Conservation (phyloP, 2,797 vertebrate species). For the Triplophysa bombifrons region DNA sequence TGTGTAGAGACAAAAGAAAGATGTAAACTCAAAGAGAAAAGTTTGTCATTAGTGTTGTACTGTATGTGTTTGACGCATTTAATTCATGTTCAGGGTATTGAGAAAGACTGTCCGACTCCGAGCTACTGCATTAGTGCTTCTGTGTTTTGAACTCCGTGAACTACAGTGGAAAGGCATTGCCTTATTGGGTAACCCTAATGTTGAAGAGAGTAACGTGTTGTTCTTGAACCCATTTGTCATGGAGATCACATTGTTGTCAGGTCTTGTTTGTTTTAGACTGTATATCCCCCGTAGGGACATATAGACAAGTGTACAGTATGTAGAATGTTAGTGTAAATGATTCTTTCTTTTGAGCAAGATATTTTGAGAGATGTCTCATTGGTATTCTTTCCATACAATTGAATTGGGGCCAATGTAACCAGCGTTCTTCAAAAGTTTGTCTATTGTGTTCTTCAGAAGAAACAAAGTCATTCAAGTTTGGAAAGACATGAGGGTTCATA, state of each 20-base stretch:
- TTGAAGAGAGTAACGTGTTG: background rate
- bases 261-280: background rate
- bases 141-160: constrained; percentile 8
- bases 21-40: too few relatives aligned
- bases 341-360: background rate
- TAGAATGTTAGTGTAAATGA: background rate
- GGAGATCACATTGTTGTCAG: background rate
- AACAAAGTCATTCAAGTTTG: too few relatives aligned
- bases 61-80: background rate
- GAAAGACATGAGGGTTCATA: too few relatives aligned
- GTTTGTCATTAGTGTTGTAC: background rate
- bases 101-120: background rate
- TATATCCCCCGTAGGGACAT: background rate
- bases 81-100: background rate
- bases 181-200: background rate
- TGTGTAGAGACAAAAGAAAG: background rate
- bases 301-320: background rate
- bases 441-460: too few relatives aligned
- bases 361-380: too few relatives aligned
- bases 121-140: background rate
- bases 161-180: background rate
- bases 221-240: background rate
- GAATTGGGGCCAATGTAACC: too few relatives aligned
- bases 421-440: too few relatives aligned
- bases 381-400: too few relatives aligned